Base-by-base conservation (phyloP, 2,888 invertebrate species). In the Drosophila maculinotata region DNA sequence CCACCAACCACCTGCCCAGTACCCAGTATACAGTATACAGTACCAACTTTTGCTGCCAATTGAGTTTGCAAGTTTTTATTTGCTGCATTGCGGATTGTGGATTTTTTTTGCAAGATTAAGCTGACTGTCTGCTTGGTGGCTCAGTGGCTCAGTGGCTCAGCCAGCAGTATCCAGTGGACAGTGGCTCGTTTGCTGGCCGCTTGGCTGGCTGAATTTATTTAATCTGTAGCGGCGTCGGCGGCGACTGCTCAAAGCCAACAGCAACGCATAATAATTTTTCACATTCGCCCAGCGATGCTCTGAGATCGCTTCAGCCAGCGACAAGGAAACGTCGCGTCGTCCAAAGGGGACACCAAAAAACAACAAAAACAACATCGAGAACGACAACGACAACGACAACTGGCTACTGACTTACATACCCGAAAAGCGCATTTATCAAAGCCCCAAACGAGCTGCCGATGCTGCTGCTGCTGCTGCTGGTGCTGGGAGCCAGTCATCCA, bases 181-280 rank as follows among this genome's bases (percentile, higher is more conserved):
- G 38, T 45, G 41, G 28, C 54, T 26, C 30, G 59, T 53, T 62
- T 51, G 49, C 44, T 62, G 65, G 31, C 31, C 20, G 41, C 20
- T 56, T 47, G 52, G 57, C 39, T 58, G 57, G 60, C 56, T 82
- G 89, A 84, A 84, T 84, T 84, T 84, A 84, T 84, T 84, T 88
- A 84, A 84, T 84, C 83, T 81, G 79, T 73, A 63, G 76, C 86
- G 79, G 87, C 82, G 87, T 87, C 82, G 82, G 77, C 79, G 87
- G 83, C 82, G 71, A 87, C 87, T 65, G 70, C 72, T 81, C 87
- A 88, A 87, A 82, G 82, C 86, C 86, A 69, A 53, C 38, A 56
- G 82, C 89, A 71, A 81, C 83, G 86, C 89, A 84, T 88, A 88
- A 88, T 88, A 87, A 88, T 87, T 88, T 87, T 87, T 88, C 79